Evolutionary conservation across 2,113 vertebrate genomes (phyloP), one percentile per base, ranked within the genome.

Genomic region (Anguilla japonica): DNA sequence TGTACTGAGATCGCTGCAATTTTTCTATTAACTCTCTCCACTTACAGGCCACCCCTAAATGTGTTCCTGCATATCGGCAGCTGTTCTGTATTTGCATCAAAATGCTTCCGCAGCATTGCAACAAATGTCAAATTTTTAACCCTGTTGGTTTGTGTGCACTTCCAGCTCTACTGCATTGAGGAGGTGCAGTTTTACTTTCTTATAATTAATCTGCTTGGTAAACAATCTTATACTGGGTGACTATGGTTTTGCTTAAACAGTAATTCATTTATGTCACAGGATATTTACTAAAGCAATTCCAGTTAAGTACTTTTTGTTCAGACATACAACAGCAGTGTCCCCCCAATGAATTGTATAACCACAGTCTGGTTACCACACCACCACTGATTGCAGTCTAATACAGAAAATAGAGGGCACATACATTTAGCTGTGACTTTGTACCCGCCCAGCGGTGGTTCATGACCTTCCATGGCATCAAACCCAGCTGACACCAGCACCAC

Each of bases 361-460:
- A 13, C 29, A 79, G 11, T 29, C 78, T 79, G 78, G 78, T 29
- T 39, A 79, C 39, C 22, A 14, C 29, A 39, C 29, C 8, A 11
- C 50, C 50, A 14, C 50, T 14, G 11, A 53, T 53, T 53, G 9
- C 50, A 53, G 50, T 53, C 7, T 9, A 34, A 34, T 34, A 34
- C 34, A 34, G 20, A 40, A 63, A 8, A 83, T 5, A 40, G 13
- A 57, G 80, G 79, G 63, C 91, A 96, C 96, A 91, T 95, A 97
- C 96, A 96, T 93, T 96, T 96, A 87, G 96, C 96, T 85, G 96
- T 96, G 89, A 97, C 96, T 92, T 94, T 96, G 92, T 97, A 97
- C 0, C 96, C 96, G 0, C 96, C 96, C 81, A 97, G 90, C 0
- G 95, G 96, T 92, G 96, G 91, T 88, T 94, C 91, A 0, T 97